Percentiles rank a stretch among this genome's conserved stretches.
These are phyloP conservation scores for Onchidella celtica DNA, from an alignment of 2,888 invertebrate species.

Conservation along the genomic window DNA sequence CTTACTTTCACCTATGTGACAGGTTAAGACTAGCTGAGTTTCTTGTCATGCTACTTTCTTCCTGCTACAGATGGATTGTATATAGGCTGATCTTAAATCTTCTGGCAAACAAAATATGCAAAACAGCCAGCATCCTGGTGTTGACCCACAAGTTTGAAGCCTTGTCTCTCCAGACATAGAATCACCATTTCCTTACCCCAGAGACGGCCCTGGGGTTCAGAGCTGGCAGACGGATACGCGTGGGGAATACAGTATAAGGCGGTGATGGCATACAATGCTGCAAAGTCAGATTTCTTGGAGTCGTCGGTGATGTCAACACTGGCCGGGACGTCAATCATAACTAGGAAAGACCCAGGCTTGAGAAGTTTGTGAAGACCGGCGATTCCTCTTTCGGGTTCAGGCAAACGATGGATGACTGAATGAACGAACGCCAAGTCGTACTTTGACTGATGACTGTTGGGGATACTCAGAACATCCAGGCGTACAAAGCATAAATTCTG, in stretches of 20 bases:
- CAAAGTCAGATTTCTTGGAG: background rate
- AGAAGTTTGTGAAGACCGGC: background rate
- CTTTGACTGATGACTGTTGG: background rate
- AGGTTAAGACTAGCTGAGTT: no score
- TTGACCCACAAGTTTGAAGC: background rate
- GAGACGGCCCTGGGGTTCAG: background rate
- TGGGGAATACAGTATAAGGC: slow-evolving; percentile 4
- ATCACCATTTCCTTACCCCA: background rate
- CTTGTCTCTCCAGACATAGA: background rate
- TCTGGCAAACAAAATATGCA: background rate
- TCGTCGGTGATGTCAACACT: background rate
- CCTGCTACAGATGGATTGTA: no score
- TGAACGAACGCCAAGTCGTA: background rate
- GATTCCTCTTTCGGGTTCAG: background rate
- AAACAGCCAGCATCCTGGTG: background rate
- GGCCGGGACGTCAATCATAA: background rate
- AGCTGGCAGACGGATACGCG: background rate
- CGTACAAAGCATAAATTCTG: background rate
- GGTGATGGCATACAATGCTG: background rate
- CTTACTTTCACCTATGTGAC: no score
- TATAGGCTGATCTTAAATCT: background rate
- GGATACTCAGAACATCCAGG: background rate
- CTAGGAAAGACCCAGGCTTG: background rate
- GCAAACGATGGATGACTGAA: slow-evolving; percentile 1
- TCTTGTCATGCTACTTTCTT: no score